A percentile compares a stretch with the other conserved stretches of the same genome.
Evolutionary conservation across 2,113 vertebrate species (phyloP).

Genomic region (Peromyscus maniculatus): DNA sequence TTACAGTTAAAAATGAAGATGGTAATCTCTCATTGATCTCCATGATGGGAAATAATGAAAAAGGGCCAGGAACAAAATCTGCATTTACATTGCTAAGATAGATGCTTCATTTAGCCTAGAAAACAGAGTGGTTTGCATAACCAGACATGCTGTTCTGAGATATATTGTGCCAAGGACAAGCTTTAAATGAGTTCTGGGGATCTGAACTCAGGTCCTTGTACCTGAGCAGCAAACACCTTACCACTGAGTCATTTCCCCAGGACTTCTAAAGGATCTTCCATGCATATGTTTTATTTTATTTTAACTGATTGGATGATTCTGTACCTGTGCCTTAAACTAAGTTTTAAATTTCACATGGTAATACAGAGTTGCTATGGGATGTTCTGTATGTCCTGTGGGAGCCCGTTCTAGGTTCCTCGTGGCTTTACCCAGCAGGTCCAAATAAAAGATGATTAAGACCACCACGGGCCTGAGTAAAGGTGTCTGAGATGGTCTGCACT

Average conservation of each 20-base stretch:
- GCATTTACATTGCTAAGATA: neutral
- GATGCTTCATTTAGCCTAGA: neutral
- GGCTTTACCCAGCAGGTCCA: too few species aligned
- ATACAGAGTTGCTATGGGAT: neutral
- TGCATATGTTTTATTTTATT: neutral
- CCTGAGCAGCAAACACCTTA: neutral
- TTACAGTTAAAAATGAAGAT: neutral
- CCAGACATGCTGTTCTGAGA: neutral
- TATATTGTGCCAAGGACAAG: neutral
- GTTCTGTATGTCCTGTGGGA: too few species aligned
- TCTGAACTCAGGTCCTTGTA: neutral
- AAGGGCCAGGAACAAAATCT: neutral
- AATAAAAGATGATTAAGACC: too few species aligned
- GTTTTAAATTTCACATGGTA: neutral
- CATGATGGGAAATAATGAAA: neutral
- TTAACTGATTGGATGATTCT: neutral
- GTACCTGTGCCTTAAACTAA: neutral
- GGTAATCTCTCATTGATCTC: neutral
- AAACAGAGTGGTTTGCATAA: neutral
- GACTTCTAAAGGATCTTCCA: neutral
- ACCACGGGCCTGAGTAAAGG: too few species aligned
- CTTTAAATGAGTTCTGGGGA: neutral
- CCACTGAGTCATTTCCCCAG: neutral
- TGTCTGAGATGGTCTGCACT: too few species aligned
- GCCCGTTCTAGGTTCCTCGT: too few species aligned